Evolutionary conservation across 2,797 vertebrate genomes (phyloP), one percentile per base, ranked within the genome.

Genomic region (Aplochiton taeniatus): DNA sequence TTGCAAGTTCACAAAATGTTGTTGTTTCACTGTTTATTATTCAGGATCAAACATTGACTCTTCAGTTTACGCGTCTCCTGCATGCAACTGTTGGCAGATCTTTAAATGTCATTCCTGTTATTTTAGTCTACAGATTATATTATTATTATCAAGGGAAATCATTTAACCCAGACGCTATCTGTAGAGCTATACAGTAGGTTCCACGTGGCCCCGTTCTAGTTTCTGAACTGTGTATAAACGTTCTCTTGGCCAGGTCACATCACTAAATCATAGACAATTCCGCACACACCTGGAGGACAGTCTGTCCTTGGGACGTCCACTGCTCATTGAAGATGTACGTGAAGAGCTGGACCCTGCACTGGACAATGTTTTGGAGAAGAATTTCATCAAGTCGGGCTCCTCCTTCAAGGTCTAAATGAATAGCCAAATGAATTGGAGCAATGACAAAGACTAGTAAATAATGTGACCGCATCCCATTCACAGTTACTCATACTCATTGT

Each of bases 201-300:
- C 31, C 31, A 31, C 6, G 31, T 31, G 31, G 31, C 31, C 31
- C 31, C 31, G 6, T 31, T 31, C 3, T 31, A 31, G 31, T 31
- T 31, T 31, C 2, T 31, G 31, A 31, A 31, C 31, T 31, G 31
- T 31, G 31, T 31, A 6, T 31, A 31, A 31, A 31, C 31, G 31
- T 31, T 31, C 31, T 31, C 73, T 54, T 64, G 42, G 11, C 66
- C 79, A 98, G 96, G 87, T 94, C 66, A 97, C 96, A 17, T 95
- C 94, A 58, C 84, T 98, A 51, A 96, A 96, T 83, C 95, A 98
- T 74, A 98, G 95, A 61, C 95, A 94, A 80, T 97, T 98, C 82
- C 91, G 93, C 75, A 94, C 89, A 76, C 95, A 98, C 72, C 81
- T 98, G 76, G 95, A 98, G 73, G 95, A 96, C 72, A 93, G 93